Conservation (phyloP, 2,797 vertebrate species). For the Chrosomus eos region DNA sequence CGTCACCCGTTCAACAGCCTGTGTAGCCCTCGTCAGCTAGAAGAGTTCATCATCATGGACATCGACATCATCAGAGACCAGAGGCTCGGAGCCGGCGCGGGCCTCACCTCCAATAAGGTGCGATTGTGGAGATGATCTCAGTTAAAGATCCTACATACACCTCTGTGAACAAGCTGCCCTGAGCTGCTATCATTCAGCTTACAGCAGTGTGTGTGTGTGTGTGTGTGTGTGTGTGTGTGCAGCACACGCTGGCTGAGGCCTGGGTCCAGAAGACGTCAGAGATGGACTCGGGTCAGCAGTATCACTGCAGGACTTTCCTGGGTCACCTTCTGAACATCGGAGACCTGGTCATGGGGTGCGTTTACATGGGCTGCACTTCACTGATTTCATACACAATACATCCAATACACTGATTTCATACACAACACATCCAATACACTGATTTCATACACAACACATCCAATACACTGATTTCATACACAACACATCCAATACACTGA, state of each 20-base stretch:
- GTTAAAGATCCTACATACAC: neutral
- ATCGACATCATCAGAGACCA: conserved; percentile 81
- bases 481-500: rapidly evolving
- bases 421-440: rapidly evolving
- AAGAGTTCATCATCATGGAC: conserved; percentile 97
- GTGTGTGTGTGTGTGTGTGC: conserved; percentile 54
- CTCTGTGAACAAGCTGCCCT: too few species aligned
- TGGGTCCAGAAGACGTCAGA: conserved; percentile 98
- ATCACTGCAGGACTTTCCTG: conserved; percentile 93
- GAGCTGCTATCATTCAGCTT: too few species aligned
- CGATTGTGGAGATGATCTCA: conserved; percentile 37
- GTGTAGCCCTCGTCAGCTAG: conserved; percentile 89
- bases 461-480: neutral
- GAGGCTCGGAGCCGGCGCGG: conserved; percentile 87
- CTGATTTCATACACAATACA: neutral
- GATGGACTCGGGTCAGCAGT: conserved; percentile 91
- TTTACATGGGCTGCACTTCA: conserved; percentile 27
- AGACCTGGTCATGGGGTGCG: conserved; percentile 90
- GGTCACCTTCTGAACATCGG: conserved; percentile 97
- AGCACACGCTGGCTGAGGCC: conserved; percentile 93
- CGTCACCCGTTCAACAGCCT: conserved; percentile 91
- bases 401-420: rapidly evolving
- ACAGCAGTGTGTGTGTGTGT: too few species aligned
- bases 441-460: too few species aligned
- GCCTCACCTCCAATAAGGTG: conserved; percentile 90